A percentile compares a stretch with the other conserved stretches of the same genome.
Evolutionary conservation across 2,113 vertebrate genomes (phyloP).

Genomic region (Terrapene triunguis): DNA sequence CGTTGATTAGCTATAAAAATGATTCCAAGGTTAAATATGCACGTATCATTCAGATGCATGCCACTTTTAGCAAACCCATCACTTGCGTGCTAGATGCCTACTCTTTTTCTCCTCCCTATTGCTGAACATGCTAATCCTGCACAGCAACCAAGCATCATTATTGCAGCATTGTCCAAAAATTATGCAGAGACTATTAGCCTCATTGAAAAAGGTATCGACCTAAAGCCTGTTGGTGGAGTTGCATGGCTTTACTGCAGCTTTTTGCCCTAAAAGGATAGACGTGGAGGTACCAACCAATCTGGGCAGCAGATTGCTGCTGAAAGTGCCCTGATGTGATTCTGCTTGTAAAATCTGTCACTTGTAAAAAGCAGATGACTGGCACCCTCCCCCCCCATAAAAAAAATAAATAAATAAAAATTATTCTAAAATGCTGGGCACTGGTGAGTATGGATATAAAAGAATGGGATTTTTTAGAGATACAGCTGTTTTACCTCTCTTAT

Average conservation of each 20-base stretch:
- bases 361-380: constrained; percentile 35
- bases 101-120: constrained; percentile 56
- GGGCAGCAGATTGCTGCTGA: constrained; percentile 10
- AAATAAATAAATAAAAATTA: neutral
- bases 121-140: constrained; percentile 63
- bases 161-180: constrained; percentile 62
- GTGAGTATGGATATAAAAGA: neutral
- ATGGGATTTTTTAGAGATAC: neutral
- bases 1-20: constrained; percentile 74
- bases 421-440: neutral
- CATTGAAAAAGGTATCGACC: constrained; percentile 72
- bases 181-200: constrained; percentile 73
- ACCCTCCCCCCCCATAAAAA: neutral
- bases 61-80: constrained; percentile 36
- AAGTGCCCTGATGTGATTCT: rapidly evolving
- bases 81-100: constrained; percentile 68
- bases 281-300: neutral
- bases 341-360: neutral
- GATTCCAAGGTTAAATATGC: constrained; percentile 70
- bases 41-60: constrained; percentile 71
- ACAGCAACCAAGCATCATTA: constrained; percentile 62
- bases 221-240: constrained; percentile 45
- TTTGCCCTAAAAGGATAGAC: constrained; percentile 53
- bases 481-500: neutral
- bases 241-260: constrained; percentile 62